A percentile compares a stretch with the other conserved stretches of the same genome.
These are phyloP conservation scores for Nomada flava DNA, from an alignment of 2,888 invertebrate genomes.

Conservation along the genomic window DNA sequence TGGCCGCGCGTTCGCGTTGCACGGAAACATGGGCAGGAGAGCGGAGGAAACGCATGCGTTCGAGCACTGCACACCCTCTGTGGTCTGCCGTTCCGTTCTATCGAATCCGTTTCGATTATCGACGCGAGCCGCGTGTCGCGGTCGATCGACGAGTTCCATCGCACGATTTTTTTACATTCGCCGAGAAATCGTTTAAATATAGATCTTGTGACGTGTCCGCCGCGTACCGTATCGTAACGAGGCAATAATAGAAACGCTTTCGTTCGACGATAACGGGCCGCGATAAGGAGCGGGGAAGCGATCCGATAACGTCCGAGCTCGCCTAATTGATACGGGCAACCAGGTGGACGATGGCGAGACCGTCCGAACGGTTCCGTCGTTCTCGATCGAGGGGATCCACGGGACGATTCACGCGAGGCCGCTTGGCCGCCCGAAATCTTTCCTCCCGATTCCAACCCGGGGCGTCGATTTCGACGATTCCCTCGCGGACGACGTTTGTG, in stretches of 20 bases:
- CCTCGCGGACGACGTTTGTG: too few relatives aligned
- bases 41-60: slow-evolving; percentile 59
- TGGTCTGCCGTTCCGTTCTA: background rate
- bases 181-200: slow-evolving; percentile 68
- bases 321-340: slow-evolving; percentile 61
- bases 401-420: too few relatives aligned
- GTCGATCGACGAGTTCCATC: background rate
- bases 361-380: slow-evolving; percentile 7
- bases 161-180: slow-evolving; percentile 39
- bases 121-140: background rate
- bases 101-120: slow-evolving; percentile 8
- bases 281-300: slow-evolving; percentile 62
- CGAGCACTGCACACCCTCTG: slow-evolving; percentile 38
- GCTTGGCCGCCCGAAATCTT: too few relatives aligned
- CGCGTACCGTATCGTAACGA: slow-evolving; percentile 36
- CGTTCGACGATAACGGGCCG: slow-evolving; percentile 54
- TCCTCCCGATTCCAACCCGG: too few relatives aligned
- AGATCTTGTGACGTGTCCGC: slow-evolving; percentile 56
- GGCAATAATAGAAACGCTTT: slow-evolving; percentile 68
- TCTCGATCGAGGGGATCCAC: background rate
- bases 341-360: slow-evolving; percentile 46
- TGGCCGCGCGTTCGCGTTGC: slow-evolving; percentile 34
- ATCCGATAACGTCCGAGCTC: slow-evolving; percentile 58
- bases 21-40: slow-evolving; percentile 39
- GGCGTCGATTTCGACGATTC: too few relatives aligned